Evolutionary conservation across 2,888 invertebrate genomes (phyloP), one percentile per base, ranked within the genome.

Genomic region (Drosophila atripex): DNA sequence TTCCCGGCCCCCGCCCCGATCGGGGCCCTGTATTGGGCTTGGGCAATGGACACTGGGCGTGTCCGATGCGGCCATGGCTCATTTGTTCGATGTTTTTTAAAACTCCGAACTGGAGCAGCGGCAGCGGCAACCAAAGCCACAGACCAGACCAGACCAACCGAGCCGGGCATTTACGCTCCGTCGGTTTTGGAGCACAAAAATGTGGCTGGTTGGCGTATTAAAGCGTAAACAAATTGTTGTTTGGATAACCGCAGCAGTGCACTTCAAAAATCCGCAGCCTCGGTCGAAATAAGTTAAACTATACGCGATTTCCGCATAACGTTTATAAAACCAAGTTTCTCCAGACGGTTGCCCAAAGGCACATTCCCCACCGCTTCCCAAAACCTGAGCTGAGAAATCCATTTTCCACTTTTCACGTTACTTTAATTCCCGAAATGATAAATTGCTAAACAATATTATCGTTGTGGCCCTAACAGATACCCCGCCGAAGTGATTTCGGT

Each of bases 401-500:
- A 28, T 28, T 28, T 32, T 32, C 32, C 32, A 32, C 32, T 32
- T 32, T 32, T 12, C 21, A 23, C 21, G 11, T 11, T 11, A 32
- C 5, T 35, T 35, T 35, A n/a, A 35, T 32, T 32, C 6, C 9
- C 2, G n/a, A 41, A 41, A 45, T 58, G 61, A 60, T 60, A n/a
- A 39, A 60, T 61, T 21, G 9, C 41, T 16, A 60, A 55, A 21
- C 14, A 3, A 39, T 23, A 5, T n/a, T 1, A 1, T 30, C 16
- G 1, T 60, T 6, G 21, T 23, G 1, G 38, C 38, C 61, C 35
- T n/a, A 30, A 14, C 55, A 96, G 96, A 93, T 97, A 96, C 93
- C 96, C 96, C 57, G 96, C 97, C 76, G 95, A 97, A 93, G 92
- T 97, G 75, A 95, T 98, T 71, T 94, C 96, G 69, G 97, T 98